These are phyloP conservation scores for Phalangium opilio DNA, from an alignment of 2,888 invertebrate species.

Conservation along the genomic window DNA sequence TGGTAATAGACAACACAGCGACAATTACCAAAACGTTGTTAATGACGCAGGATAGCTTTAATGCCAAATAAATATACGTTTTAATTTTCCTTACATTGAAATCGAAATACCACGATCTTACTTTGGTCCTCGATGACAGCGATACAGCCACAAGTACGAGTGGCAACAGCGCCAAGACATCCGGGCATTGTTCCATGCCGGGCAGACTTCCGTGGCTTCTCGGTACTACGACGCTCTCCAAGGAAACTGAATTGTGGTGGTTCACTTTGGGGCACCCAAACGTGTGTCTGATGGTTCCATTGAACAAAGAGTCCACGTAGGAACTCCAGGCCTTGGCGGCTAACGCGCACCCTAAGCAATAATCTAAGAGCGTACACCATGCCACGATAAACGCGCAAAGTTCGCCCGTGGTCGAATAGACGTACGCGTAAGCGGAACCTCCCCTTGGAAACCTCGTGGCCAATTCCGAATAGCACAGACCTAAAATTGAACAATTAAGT, in stretches of 20 bases:
- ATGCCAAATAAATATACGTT: background rate
- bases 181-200: conserved; percentile 9
- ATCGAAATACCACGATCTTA: background rate
- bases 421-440: conserved; percentile 18
- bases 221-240: no score
- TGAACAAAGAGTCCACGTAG: conserved; percentile 15
- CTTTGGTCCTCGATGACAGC: conserved; percentile 6
- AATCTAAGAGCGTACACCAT: conserved; percentile 19
- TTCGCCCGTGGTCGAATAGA: conserved; percentile 18
- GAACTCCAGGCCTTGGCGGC: conserved; percentile 18
- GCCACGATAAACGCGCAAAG: conserved; percentile 16
- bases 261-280: background rate
- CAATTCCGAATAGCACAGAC: conserved; percentile 20
- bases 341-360: conserved; percentile 14
- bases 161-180: conserved; percentile 7
- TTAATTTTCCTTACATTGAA: no score
- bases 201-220: conserved; percentile 2
- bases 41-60: conserved; percentile 16
- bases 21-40: conserved; percentile 17
- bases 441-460: conserved; percentile 18
- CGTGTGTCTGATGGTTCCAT: conserved; percentile 5
- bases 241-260: no score
- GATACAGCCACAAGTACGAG: conserved; percentile 2
- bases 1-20: conserved; percentile 17
- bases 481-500: conserved; percentile 4